A percentile compares a stretch with the other conserved stretches of the same genome.
phyloP scores from a whole-genome alignment of 2,113 vertebrate genomes.

The Larimichthys crocea region DNA sequence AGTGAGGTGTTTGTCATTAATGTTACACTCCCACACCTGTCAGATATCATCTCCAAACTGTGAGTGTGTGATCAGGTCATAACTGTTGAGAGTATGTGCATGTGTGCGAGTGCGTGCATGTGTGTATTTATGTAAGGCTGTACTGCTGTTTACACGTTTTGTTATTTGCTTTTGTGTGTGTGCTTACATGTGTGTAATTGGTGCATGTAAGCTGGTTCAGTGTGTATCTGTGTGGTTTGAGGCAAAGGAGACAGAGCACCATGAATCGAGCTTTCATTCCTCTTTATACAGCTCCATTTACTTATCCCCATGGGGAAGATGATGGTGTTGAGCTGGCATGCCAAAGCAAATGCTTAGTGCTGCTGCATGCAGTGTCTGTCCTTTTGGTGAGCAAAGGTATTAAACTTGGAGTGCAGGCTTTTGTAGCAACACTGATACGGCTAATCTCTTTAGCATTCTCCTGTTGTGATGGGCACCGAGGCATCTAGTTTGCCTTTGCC shows the following conservation, averaged over 20 bases:
- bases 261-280: conserved; percentile 48
- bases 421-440: conserved; percentile 59
- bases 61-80: conserved; percentile 32
- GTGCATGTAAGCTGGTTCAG: conserved; percentile 22
- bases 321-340: conserved; percentile 57
- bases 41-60: conserved; percentile 41
- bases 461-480: conserved; percentile 58
- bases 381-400: conserved; percentile 66
- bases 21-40: conserved; percentile 50
- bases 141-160: not conserved
- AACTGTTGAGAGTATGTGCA: not conserved
- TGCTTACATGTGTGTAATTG: conserved; percentile 11
- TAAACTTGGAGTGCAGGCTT: conserved; percentile 61
- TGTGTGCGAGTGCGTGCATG: not conserved
- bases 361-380: conserved; percentile 50
- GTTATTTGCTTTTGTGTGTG: not conserved
- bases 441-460: conserved; percentile 72
- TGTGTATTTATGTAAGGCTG: not conserved
- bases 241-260: conserved; percentile 47
- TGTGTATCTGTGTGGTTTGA: conserved; percentile 19
- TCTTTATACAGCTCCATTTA: conserved; percentile 56
- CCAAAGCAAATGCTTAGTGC: conserved; percentile 56
- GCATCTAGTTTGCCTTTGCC: conserved; percentile 61
- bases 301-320: conserved; percentile 53
- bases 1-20: conserved; percentile 56